Base-by-base conservation (phyloP, 1,140 invertebrate genomes). In the Megalopta genalis region DNA sequence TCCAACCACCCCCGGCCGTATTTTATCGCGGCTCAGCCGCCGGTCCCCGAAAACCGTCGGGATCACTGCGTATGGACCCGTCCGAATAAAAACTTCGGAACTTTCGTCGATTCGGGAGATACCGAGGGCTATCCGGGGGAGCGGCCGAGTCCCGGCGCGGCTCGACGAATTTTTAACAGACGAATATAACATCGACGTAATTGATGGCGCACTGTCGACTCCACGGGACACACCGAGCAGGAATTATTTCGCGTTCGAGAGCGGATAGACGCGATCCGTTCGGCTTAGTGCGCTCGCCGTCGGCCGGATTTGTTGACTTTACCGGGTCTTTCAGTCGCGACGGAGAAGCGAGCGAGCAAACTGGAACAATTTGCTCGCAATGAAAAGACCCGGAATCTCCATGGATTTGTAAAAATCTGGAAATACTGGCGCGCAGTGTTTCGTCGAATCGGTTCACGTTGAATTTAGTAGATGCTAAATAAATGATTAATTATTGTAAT, bases 1-100 rank as follows among this genome's bases (percentile, higher is more conserved):
- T 76, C 67, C 68, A n/a, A 32, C 42, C 46, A 42, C 27, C 42
- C 37, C 42, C 27, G 12, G 74, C 71, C 62, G 70, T 81, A 85
- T 74, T 75, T 84, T 85, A 81, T 71, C 72, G 66, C 60, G 60
- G n/a, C 57, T 39, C 39, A 49, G 70, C 16, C 54, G 64, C 2
- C 32, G 70, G 57, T 37, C 67, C 59, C 57, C 62, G 52, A n/a
- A 25, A 37, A 60, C 23, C 54, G 18, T 18, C 12, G 39, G 16
- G 14, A 63, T 49, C n/a, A 32, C n/a, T 57, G 70, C 49, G 18
- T 10, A 4, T 46, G 23, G 23, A 25, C n/a, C 1, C 37, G 32
- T 5, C 2, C 0, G 21, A 25, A 21, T 52, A 7, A 69, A 52
- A 71, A 10, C 18, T 42, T 66, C 21, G 5, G 32, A 39, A 23